phyloP scores from a whole-genome alignment of 2,113 vertebrate genomes.

The Ploceus nigricollis region DNA sequence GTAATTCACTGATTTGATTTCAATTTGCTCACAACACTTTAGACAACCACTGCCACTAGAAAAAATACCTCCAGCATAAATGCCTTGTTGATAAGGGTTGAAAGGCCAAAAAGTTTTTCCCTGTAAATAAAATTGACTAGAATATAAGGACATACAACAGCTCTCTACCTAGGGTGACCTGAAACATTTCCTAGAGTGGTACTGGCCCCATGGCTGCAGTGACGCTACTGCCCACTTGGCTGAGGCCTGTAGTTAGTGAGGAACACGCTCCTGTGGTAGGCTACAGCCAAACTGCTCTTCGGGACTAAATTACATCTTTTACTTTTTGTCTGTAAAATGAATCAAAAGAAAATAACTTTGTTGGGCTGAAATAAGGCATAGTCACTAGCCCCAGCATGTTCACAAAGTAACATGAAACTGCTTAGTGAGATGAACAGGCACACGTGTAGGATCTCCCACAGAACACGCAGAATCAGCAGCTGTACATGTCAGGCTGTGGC shows the following conservation, averaged over 20 bases:
- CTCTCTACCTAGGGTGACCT: neutral
- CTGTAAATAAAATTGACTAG: neutral
- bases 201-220: neutral
- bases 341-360: neutral
- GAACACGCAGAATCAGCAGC: neutral
- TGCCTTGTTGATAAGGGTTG: neutral
- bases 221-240: neutral
- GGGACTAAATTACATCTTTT: neutral
- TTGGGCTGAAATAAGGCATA: neutral
- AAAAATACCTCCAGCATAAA: neutral
- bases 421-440: neutral
- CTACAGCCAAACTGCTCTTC: neutral
- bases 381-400: rapidly evolving
- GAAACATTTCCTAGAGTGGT: neutral
- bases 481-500: rapidly evolving
- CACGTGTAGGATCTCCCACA: rapidly evolving
- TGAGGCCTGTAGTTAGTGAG: neutral
- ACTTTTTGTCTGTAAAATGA: neutral
- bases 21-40: neutral
- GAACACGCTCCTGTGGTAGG: rapidly evolving
- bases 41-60: neutral
- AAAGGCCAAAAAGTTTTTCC: neutral
- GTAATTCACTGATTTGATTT: neutral
- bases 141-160: neutral
- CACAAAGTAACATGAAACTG: neutral